Conservation (phyloP, 1,140 invertebrate species). For the Euura saliciscinereae region DNA sequence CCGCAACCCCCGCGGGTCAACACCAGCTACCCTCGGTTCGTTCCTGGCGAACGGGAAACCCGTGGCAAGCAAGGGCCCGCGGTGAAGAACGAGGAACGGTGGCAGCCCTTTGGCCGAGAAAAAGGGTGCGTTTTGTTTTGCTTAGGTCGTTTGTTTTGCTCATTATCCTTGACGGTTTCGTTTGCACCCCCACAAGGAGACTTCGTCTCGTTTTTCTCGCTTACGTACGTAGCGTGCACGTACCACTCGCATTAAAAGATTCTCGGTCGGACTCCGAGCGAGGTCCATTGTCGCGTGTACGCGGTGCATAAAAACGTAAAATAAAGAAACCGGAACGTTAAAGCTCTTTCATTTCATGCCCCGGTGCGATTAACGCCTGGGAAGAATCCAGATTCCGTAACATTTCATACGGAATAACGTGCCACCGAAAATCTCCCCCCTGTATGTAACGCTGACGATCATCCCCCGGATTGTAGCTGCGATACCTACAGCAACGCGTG, state of each 20-base stretch:
- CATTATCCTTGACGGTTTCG: slow-evolving; percentile 11
- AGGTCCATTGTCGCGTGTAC: no score
- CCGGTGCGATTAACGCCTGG: background rate
- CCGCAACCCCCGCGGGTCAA: background rate
- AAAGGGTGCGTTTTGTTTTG: slow-evolving; percentile 13
- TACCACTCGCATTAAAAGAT: slow-evolving; percentile 1
- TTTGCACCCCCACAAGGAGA: background rate
- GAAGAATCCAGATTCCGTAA: background rate
- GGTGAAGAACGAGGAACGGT: no score
- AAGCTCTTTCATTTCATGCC: background rate
- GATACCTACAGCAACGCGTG: no score
- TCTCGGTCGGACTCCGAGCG: no score
- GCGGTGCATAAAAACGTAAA: no score
- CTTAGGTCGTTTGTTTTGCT: slow-evolving; percentile 15
- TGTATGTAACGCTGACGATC: no score
- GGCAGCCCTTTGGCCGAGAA: background rate
- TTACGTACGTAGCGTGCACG: background rate
- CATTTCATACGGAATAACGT: background rate
- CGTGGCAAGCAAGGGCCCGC: background rate
- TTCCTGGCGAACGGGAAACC: background rate
- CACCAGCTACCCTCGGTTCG: slow-evolving; percentile 5
- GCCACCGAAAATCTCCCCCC: no score
- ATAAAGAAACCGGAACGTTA: no score
- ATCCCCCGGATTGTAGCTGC: no score
- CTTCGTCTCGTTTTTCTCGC: background rate